These are phyloP conservation scores for Heterohyrax brucei DNA, from an alignment of 2,797 vertebrate species.

Conservation along the genomic window DNA sequence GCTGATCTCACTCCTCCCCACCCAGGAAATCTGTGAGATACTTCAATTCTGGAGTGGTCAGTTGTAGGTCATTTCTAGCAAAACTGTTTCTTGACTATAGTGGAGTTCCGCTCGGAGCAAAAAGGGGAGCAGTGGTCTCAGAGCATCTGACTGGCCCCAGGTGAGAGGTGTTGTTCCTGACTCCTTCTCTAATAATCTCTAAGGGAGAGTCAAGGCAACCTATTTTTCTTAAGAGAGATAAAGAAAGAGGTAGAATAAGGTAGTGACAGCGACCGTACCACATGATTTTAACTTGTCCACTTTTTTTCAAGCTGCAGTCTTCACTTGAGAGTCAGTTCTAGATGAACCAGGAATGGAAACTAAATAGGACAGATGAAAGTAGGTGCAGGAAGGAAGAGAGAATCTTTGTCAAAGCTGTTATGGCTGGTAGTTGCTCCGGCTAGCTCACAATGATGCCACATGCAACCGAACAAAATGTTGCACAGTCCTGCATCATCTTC, in stretches of 20 bases:
- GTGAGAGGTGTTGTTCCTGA: not conserved
- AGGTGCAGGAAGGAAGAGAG: accelerated
- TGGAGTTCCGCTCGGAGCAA: not conserved
- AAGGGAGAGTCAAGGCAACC: not conserved
- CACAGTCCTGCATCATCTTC: not conserved
- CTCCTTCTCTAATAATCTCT: not conserved
- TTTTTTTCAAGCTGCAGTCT: not conserved
- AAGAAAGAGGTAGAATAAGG: not conserved
- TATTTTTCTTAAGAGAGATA: not conserved
- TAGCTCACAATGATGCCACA: not conserved
- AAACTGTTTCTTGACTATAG: not conserved
- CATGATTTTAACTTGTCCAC: not conserved
- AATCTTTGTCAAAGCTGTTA: not conserved
- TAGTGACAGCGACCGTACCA: accelerated
- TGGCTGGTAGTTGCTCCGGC: not conserved
- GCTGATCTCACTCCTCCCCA: not conserved
- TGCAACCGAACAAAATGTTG: not conserved
- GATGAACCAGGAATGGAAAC: not conserved
- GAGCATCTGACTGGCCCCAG: not conserved
- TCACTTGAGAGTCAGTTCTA: not conserved
- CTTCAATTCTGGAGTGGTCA: not conserved
- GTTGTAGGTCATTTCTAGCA: not conserved
- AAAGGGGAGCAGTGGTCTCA: not conserved
- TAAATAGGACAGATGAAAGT: not conserved
- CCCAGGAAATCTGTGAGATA: not conserved